phyloP scores from a whole-genome alignment of 92 coral and sea anemone species.

The Porites cylindrica region DNA sequence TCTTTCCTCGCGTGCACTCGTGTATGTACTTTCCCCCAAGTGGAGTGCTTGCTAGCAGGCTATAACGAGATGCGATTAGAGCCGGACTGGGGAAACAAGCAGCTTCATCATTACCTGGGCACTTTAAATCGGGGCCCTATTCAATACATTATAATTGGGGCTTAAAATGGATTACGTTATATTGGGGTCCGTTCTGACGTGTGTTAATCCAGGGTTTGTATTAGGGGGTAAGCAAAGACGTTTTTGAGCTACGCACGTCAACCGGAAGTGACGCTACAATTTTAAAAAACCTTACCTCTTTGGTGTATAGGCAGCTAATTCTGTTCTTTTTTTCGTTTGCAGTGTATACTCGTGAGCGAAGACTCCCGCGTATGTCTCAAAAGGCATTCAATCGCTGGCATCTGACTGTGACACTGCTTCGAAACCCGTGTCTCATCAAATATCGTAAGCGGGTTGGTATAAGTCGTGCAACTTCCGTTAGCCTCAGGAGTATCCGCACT shows the following conservation, averaged over 20 bases:
- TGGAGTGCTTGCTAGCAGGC: no score
- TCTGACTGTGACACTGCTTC: slow-evolving; percentile 71
- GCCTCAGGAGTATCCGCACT: not conserved
- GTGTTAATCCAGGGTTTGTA: no score
- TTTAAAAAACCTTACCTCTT: not conserved
- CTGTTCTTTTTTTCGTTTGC: not conserved
- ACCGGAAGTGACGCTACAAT: not conserved
- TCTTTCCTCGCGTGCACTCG: no score
- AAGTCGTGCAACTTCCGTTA: not conserved
- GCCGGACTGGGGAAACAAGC: no score
- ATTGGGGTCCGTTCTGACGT: no score
- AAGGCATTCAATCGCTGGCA: slow-evolving; percentile 79
- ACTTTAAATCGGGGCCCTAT: no score
- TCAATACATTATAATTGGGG: no score
- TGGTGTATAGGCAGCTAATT: not conserved
- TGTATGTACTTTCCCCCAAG: no score
- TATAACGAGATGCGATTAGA: no score
- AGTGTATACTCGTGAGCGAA: not conserved
- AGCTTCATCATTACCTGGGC: no score
- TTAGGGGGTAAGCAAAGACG: no score
- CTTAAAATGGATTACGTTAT: no score
- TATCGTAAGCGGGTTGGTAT: slow-evolving; percentile 19
- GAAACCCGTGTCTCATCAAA: slow-evolving; percentile 65
- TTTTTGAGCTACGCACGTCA: not conserved
- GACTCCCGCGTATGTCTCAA: slow-evolving; percentile 60